Evolutionary conservation across 2,888 invertebrate genomes (phyloP), one percentile per base, ranked within the genome.

Genomic region (Chrysomela aeneicollis): DNA sequence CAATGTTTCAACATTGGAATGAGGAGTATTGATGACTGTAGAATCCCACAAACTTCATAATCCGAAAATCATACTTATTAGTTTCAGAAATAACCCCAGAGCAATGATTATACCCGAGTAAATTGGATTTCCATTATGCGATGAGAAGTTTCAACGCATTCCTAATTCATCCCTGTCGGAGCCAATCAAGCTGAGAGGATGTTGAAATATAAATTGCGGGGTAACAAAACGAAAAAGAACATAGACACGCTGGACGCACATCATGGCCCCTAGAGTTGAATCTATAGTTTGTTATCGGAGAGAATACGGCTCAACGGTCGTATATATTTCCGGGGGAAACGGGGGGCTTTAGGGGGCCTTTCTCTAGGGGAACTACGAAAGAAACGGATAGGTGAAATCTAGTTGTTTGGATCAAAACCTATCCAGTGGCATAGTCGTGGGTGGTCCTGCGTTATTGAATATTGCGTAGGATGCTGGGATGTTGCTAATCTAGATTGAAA

Each of bases 291-390:
- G 57, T 46, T 57, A 57, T 46, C 46, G 26, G 18, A 57, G 21
- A 12, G 49, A 46, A 42, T n/a, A 17, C 6, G 46, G 46, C 57
- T 46, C 57, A 32, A 37, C 46, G 47, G 57, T 22, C 57, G 46
- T 74, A 71, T 72, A 74, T 75, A 74, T 74, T 71, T 74, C 74
- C 71, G 61, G 59, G 57, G 73, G 74, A 75, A 64, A 69, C 63
- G 65, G 59, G 60, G 61, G n/a, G n/a, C n/a, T n/a, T n/a, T n/a
- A n/a, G n/a, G n/a, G n/a, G 63, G 63, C 63, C 65, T 68, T 59
- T 72, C 73, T 72, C 73, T 50, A 62, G 63, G 68, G 74, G 67
- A 64, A 66, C 66, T 50, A 58, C 55, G 66, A 59, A 72, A 71
- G 74, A 72, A 73, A 75, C 72, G 74, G 73, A 75, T 76, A 73